Conservation (phyloP, 2,113 vertebrate species). For the Pungitius pungitius region DNA sequence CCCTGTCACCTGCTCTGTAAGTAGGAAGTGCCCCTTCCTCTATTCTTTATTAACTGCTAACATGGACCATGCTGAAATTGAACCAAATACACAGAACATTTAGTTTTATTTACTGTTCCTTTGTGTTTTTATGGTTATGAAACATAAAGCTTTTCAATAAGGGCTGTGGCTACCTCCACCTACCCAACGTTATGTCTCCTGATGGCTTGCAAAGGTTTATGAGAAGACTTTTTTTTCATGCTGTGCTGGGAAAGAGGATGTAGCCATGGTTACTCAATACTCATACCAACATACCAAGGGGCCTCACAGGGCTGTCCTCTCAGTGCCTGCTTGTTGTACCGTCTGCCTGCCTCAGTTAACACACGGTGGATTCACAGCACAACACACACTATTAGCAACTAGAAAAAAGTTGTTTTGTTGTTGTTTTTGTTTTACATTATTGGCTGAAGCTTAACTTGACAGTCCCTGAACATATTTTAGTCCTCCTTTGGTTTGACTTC, state of each 20-base stretch:
- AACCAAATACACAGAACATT: conserved; percentile 39
- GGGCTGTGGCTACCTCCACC: conserved; percentile 63
- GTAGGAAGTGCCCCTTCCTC: conserved; percentile 93
- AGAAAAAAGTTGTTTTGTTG: too few relatives aligned
- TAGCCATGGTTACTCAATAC: conserved; percentile 73
- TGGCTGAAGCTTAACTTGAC: not conserved
- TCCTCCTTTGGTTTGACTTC: not conserved
- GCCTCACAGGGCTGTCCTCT: conserved; percentile 95
- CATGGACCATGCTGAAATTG: conserved; percentile 66
- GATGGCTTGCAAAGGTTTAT: conserved; percentile 19
- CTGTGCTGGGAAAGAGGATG: conserved; percentile 25
- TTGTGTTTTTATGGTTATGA: conserved; percentile 37
- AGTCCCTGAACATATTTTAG: not conserved
- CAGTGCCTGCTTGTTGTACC: conserved; percentile 83
- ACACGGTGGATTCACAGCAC: conserved; percentile 68
- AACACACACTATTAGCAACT: not conserved
- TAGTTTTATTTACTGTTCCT: not conserved
- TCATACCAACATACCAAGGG: conserved; percentile 58
- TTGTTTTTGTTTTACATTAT: too few relatives aligned
- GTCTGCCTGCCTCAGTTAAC: conserved; percentile 70
- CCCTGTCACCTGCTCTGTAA: conserved; percentile 97
- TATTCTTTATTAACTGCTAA: conserved; percentile 79
- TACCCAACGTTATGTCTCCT: conserved; percentile 6
- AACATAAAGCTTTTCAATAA: conserved; percentile 45
- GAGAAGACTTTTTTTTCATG: conserved; percentile 14